These are phyloP conservation scores for Pogonophryne albipinna DNA, from an alignment of 2,797 vertebrate genomes.

Conservation along the genomic window DNA sequence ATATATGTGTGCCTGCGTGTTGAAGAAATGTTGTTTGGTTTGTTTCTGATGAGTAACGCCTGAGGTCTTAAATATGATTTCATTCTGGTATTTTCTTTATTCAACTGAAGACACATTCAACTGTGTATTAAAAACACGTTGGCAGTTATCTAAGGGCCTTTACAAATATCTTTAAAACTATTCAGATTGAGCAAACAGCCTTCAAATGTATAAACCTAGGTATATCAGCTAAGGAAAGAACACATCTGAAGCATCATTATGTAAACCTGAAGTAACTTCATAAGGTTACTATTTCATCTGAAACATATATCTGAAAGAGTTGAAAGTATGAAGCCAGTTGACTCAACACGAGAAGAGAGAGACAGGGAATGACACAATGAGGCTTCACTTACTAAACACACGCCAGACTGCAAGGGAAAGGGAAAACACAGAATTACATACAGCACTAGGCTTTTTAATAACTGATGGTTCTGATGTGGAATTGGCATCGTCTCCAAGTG, in stretches of 20 bases:
- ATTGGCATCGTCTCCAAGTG: background rate
- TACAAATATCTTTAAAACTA: background rate
- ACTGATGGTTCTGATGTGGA: too few relatives aligned
- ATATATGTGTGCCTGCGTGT: background rate
- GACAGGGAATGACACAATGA: too few relatives aligned
- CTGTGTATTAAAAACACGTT: too few relatives aligned
- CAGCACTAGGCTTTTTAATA: too few relatives aligned
- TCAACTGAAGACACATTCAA: background rate
- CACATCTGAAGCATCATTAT: too few relatives aligned
- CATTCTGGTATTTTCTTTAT: background rate
- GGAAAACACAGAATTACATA: too few relatives aligned
- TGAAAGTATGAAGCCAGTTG: background rate
- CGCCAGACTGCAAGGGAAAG: too few relatives aligned
- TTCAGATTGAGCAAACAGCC: background rate
- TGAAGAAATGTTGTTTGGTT: background rate
- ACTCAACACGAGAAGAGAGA: too few relatives aligned
- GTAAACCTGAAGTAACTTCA: background rate
- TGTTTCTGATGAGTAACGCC: background rate
- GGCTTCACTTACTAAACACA: too few relatives aligned
- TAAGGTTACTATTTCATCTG: background rate
- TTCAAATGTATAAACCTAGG: background rate
- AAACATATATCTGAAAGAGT: background rate
- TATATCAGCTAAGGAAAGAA: too few relatives aligned
- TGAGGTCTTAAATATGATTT: background rate
- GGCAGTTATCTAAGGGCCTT: background rate